These are phyloP conservation scores for Lethocerus indicus DNA, from an alignment of 1,140 invertebrate species.

Conservation along the genomic window DNA sequence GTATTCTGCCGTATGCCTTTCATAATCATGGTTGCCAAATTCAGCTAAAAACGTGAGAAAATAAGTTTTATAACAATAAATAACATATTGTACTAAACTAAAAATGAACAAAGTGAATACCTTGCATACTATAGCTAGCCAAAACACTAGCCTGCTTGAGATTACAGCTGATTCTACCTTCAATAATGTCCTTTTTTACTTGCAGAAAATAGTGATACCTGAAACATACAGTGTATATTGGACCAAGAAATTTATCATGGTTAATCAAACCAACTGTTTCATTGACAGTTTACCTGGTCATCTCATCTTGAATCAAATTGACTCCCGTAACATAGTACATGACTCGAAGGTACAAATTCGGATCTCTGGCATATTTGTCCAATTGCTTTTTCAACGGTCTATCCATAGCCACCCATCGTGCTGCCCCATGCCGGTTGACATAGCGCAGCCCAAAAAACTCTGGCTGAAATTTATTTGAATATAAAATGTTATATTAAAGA, in stretches of 20 bases:
- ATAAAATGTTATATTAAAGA: no score
- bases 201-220: constrained; percentile 93
- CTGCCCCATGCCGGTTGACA: constrained; percentile 31
- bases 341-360: constrained; percentile 69
- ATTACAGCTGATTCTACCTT: constrained; percentile 75
- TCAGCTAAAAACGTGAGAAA: constrained; percentile 43
- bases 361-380: constrained; percentile 74
- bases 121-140: constrained; percentile 83
- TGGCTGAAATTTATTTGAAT: constrained; percentile 30
- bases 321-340: constrained; percentile 89
- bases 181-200: constrained; percentile 84
- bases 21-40: constrained; percentile 85
- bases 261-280: no score
- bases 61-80: constrained; percentile 1
- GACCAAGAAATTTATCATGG: no score
- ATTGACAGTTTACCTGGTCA: constrained; percentile 45
- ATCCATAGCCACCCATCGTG: constrained; percentile 82
- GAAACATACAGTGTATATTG: no score
- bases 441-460: constrained; percentile 81
- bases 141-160: constrained; percentile 74
- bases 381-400: constrained; percentile 83
- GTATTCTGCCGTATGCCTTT: constrained; percentile 78
- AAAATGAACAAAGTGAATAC: constrained; percentile 21
- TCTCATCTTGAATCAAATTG: constrained; percentile 71
- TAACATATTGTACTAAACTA: no score